phyloP scores from a whole-genome alignment of 92 coral and sea anemone genomes.

The Ricordea florida region DNA sequence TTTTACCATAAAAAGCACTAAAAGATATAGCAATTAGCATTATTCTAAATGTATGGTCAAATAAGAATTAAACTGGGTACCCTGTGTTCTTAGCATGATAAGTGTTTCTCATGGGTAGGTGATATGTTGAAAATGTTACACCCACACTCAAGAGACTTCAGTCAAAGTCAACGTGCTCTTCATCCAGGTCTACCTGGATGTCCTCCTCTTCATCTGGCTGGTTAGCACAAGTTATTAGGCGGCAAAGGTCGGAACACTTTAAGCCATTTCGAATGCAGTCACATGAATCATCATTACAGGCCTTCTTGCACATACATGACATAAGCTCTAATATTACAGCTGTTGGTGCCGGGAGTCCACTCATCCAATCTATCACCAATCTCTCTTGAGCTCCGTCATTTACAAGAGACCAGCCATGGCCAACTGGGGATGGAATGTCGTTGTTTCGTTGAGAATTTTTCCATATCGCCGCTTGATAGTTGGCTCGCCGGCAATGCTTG shows the following conservation, averaged over 20 bases:
- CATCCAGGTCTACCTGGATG: conserved; percentile 40
- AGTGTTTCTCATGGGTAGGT: background rate
- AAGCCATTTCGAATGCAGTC: conserved; percentile 19
- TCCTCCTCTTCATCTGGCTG: conserved; percentile 49
- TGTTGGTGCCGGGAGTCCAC: conserved; percentile 40
- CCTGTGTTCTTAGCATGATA: background rate
- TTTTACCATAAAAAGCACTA: background rate
- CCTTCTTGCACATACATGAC: conserved; percentile 42
- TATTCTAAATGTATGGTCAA: background rate
- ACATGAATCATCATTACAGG: conserved; percentile 32
- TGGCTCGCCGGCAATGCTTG: conserved; percentile 4
- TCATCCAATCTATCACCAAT: conserved; percentile 48
- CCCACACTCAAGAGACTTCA: background rate
- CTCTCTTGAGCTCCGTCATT: conserved; percentile 18
- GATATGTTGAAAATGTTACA: conserved; percentile 2
- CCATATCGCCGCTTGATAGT: conserved; percentile 23
- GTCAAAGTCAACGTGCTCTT: conserved; percentile 34
- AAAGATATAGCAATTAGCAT: background rate
- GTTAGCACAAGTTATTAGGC: conserved; percentile 26
- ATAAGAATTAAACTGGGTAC: background rate
- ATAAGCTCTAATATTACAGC: conserved; percentile 43
- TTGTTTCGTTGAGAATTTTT: conserved; percentile 7
- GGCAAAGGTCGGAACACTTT: conserved; percentile 32
- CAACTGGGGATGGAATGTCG: conserved; percentile 26
- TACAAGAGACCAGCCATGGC: conserved; percentile 18